Evolutionary conservation across 2,113 vertebrate species (phyloP).

Genomic region (Erinaceus europaeus): DNA sequence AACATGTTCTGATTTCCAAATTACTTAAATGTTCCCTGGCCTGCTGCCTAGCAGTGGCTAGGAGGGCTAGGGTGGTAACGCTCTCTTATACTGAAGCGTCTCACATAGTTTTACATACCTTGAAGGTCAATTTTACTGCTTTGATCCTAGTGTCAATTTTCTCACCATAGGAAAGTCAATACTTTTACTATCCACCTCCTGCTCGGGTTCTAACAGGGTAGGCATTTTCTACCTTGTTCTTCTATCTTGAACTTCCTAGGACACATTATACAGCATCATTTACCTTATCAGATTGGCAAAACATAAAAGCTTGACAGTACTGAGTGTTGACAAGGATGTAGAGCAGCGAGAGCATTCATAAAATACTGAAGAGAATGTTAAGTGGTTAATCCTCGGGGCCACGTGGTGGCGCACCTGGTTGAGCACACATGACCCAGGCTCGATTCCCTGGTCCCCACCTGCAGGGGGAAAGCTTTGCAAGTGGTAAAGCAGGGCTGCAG

Average conservation of each 20-base stretch:
- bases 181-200: not conserved
- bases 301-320: not conserved
- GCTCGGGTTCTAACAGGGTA: not conserved
- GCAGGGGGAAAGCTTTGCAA: too few relatives aligned
- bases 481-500: too few relatives aligned
- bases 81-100: not conserved
- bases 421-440: too few relatives aligned
- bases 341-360: not conserved
- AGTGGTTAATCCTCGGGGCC: not conserved
- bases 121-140: not conserved
- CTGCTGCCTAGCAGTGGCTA: not conserved
- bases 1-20: constrained; percentile 5
- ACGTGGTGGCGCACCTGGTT: too few relatives aligned
- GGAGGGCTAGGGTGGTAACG: not conserved
- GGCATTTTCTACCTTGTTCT: constrained; percentile 21
- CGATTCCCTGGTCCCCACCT: too few relatives aligned
- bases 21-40: constrained; percentile 12
- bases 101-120: not conserved
- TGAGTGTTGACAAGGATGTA: not conserved
- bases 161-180: not conserved
- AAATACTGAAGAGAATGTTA: not conserved
- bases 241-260: not conserved
- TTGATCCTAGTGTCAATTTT: not conserved
- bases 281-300: constrained; percentile 27
- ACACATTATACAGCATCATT: not conserved